Conservation (phyloP, 2,888 invertebrate genomes). For the Limnephilus auricula region DNA sequence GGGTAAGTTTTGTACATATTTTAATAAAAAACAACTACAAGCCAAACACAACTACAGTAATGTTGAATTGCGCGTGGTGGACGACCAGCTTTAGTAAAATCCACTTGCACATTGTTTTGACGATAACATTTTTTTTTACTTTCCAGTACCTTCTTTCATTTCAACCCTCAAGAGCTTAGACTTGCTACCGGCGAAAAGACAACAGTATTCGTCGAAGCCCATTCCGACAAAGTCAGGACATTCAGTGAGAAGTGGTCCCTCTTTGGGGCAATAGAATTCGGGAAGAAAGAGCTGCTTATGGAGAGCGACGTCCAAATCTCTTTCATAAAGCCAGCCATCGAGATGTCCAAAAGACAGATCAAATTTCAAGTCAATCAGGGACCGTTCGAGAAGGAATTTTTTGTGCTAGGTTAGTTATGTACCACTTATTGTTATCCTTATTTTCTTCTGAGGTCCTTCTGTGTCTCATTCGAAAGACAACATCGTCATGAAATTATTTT, state of each 20-base stretch:
- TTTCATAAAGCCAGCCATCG: conserved; percentile 49
- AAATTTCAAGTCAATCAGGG: conserved; percentile 56
- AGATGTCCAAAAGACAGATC: conserved; percentile 41
- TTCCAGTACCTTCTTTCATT: conserved; percentile 36
- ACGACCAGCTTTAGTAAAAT: too few species aligned
- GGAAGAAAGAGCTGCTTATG: conserved; percentile 45
- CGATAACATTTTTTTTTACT: background rate
- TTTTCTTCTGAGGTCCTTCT: too few species aligned
- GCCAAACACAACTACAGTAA: too few species aligned
- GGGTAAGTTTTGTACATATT: too few species aligned
- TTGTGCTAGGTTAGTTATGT: conserved; percentile 39
- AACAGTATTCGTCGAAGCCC: conserved; percentile 31
- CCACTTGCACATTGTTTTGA: too few species aligned
- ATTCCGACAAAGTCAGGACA: conserved; percentile 37
- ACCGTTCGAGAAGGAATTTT: conserved; percentile 53
- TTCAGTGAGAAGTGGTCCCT: conserved; percentile 52
- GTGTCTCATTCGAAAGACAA: too few species aligned
- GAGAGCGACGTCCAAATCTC: conserved; percentile 36
- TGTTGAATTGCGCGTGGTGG: too few species aligned
- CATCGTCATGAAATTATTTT: too few species aligned
- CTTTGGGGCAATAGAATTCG: conserved; percentile 35
- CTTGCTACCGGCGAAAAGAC: conserved; percentile 25
- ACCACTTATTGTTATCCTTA: background rate
- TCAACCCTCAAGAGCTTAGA: conserved; percentile 41
- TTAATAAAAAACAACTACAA: too few species aligned